A percentile compares a stretch with the other conserved stretches of the same genome.
Evolutionary conservation across 1,140 invertebrate genomes (phyloP).

Genomic region (Heliconius himera): DNA sequence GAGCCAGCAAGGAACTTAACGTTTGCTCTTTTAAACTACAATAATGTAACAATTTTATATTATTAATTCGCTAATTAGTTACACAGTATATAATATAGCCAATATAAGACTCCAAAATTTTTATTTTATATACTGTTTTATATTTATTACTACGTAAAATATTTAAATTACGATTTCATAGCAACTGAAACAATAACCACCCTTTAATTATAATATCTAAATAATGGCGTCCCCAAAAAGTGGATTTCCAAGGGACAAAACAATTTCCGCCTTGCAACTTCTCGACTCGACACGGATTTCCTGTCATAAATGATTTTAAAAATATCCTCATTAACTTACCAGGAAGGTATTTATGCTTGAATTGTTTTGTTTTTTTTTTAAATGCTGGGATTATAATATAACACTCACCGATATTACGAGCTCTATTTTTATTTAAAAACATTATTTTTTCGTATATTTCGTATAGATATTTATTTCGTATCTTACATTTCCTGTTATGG

Average conservation of each 20-base stretch:
- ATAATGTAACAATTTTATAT: too few species aligned
- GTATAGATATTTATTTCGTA: too few species aligned
- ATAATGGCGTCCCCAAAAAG: conserved; percentile 20
- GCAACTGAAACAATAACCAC: not conserved
- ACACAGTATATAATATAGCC: not conserved
- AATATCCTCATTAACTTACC: conserved; percentile 17
- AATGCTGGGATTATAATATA: not conserved
- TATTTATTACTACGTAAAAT: too few species aligned
- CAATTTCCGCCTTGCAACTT: conserved; percentile 30
- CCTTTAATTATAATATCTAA: conserved; percentile 14
- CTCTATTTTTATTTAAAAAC: not conserved
- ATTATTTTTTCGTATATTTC: not conserved
- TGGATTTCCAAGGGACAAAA: conserved; percentile 28
- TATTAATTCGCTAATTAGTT: too few species aligned
- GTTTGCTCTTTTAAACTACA: too few species aligned
- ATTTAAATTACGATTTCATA: not conserved
- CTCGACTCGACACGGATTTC: conserved; percentile 33
- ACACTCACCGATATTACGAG: not conserved
- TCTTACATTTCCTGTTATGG: too few species aligned
- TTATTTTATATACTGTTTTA: not conserved
- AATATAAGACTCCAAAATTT: too few species aligned
- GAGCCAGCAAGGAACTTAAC: too few species aligned
- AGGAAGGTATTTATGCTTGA: not conserved
- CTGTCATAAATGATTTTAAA: conserved; percentile 26
- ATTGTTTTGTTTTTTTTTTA: not conserved